Base-by-base conservation (phyloP, 2,888 invertebrate species). In the Sceliomorpha sp. region DNA sequence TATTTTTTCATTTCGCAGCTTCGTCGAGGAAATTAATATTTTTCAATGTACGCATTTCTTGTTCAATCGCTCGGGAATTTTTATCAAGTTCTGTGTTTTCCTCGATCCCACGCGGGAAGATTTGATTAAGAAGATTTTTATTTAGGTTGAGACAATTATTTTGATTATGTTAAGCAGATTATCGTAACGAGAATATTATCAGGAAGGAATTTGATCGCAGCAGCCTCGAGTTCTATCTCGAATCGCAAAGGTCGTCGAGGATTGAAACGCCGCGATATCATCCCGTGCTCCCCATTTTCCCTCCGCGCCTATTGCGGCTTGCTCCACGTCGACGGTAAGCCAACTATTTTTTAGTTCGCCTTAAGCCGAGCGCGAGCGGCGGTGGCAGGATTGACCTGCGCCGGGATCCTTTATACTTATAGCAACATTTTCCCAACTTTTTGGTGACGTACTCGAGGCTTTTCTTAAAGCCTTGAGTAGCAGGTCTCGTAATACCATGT, bases 101-200 rank as follows among this genome's bases (percentile, higher is more conserved):
- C 31, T 14, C 14, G 39, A 13, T 20, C 10, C 13, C 12, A 1
- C 17, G 10, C 31, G 15, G 1, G n/a, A 42, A 37, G 45, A 39
- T 53, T 62, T 62, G 53, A 53, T 62, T 53, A 62, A 62, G 53
- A 62, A 55, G 24, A 12, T 15, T 6, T 17, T 66, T 50, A 26
- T 51, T 58, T 37, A 44, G 48, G 36, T 50, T 6, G 26, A 34
- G 51, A 63, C 20, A 50, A 48, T 59, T 40, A 40, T 55, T 59
- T 36, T 59, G 34, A 47, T 59, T 59, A 40, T 42, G 48, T 36
- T 60, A 67, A 67, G 55, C 13, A 42, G 67, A 55, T 67, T 60
- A 55, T 37, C 36, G 48, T 60, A 67, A 60, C 55, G 67, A 67
- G 60, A 67, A 67, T 67, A 67, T 67, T 67, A 67, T 67, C 67